Evolutionary conservation across 2,797 vertebrate species (phyloP).

Genomic region (Lacerta bilineata): DNA sequence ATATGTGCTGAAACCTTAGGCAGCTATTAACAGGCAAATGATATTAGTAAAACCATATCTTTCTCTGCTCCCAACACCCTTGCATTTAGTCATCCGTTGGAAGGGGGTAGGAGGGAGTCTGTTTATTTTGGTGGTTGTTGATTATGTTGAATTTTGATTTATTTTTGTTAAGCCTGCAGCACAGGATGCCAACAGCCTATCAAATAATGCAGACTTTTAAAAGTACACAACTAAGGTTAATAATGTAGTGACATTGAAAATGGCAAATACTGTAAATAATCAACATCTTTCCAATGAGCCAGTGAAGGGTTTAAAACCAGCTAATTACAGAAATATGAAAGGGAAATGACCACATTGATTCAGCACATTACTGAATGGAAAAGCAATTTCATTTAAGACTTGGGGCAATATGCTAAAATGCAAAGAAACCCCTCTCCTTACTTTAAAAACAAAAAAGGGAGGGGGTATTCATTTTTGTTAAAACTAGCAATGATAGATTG

Average conservation of each 20-base stretch:
- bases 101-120: background rate
- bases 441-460: no score
- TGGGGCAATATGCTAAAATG: slow-evolving; percentile 10
- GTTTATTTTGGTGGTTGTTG: background rate
- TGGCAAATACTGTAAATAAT: slow-evolving; percentile 63
- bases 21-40: slow-evolving; percentile 6
- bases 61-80: background rate
- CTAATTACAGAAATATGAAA: slow-evolving; percentile 57
- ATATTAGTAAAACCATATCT: slow-evolving; percentile 8
- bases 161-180: slow-evolving; percentile 17
- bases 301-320: slow-evolving; percentile 50
- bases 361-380: background rate
- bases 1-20: background rate
- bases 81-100: background rate
- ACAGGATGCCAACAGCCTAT: slow-evolving; percentile 13
- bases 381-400: slow-evolving; percentile 42
- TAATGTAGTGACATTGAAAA: slow-evolving; percentile 64
- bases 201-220: slow-evolving; percentile 53
- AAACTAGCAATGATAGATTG: background rate
- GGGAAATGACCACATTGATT: slow-evolving; percentile 42
- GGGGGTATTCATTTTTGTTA: background rate
- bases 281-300: slow-evolving; percentile 48
- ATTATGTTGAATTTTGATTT: background rate
- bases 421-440: background rate
- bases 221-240: slow-evolving; percentile 60